Percentiles rank a stretch among this genome's conserved stretches.
phyloP scores from a whole-genome alignment of 2,797 vertebrate species.

The Thripadectes ignobilis region DNA sequence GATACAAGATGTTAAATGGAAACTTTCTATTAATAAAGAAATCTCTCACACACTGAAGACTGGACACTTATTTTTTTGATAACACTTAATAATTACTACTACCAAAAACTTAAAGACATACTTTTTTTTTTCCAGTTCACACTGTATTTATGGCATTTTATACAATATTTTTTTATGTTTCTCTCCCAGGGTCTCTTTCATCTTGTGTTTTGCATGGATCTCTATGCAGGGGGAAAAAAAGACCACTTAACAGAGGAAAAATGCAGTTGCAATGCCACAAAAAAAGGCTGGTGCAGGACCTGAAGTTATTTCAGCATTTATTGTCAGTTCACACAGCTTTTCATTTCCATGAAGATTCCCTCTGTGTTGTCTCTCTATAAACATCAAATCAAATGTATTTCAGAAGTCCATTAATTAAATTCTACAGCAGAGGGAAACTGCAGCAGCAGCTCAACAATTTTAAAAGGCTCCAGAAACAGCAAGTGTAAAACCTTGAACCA shows the following conservation, averaged over 20 bases:
- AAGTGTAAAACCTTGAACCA: not conserved
- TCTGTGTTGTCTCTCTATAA: not conserved
- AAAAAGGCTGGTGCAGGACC: not conserved
- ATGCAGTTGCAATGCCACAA: not conserved
- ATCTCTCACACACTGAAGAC: not conserved
- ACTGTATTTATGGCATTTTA: not conserved
- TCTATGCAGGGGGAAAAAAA: accelerated
- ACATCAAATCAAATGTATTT: not conserved
- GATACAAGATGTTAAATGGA: constrained; percentile 43
- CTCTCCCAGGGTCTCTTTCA: not conserved
- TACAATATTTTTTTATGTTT: not conserved
- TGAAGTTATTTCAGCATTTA: not conserved
- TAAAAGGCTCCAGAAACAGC: not conserved
- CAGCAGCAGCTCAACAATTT: not conserved
- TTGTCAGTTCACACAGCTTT: not conserved
- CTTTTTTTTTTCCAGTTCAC: not conserved
- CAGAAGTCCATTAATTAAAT: not conserved
- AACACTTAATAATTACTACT: not conserved
- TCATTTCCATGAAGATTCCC: not conserved
- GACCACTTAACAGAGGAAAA: not conserved
- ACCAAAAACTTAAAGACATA: not conserved
- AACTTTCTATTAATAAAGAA: not conserved
- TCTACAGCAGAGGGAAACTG: not conserved
- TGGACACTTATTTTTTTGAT: not conserved
- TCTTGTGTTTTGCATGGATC: not conserved